These are phyloP conservation scores for Poecile montanus DNA, from an alignment of 2,797 vertebrate genomes.

Conservation along the genomic window DNA sequence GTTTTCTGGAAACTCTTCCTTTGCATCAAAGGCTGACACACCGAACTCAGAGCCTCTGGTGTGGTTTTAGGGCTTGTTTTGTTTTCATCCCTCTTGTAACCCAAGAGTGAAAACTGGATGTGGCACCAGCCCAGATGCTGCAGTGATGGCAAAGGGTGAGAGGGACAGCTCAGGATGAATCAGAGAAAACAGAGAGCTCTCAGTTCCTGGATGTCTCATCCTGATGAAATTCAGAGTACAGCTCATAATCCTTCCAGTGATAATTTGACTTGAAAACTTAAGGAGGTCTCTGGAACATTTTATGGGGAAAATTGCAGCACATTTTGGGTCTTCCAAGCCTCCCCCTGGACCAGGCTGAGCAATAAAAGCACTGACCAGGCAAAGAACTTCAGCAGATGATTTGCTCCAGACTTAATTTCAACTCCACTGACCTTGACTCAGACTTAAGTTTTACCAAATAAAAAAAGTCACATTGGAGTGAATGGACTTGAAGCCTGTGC, in stretches of 20 bases:
- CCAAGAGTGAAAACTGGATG: not conserved
- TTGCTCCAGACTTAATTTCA: not conserved
- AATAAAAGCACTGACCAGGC: not conserved
- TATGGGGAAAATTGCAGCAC: not conserved
- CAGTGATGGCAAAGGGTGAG: not conserved
- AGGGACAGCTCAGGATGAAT: conserved; percentile 49
- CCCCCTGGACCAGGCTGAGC: not conserved
- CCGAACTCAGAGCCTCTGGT: not conserved
- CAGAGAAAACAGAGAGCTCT: not conserved
- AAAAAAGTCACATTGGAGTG: not conserved
- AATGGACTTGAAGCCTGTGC: not conserved
- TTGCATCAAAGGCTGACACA: not conserved
- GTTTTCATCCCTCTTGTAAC: not conserved
- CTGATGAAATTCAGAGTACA: not conserved
- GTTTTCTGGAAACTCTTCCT: conserved; percentile 18
- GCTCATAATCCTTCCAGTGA: not conserved
- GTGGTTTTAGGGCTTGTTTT: conserved; percentile 34
- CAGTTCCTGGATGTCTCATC: conserved; percentile 24
- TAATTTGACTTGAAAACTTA: not conserved
- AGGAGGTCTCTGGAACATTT: not conserved
- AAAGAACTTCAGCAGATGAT: not conserved
- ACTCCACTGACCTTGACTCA: not conserved
- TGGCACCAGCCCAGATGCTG: not conserved
- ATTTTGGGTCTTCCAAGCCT: not conserved
- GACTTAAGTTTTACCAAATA: not conserved